Percentiles rank a stretch among this genome's conserved stretches.
Conservation (phyloP, 2,113 vertebrate species). For the Heterocephalus glaber region DNA sequence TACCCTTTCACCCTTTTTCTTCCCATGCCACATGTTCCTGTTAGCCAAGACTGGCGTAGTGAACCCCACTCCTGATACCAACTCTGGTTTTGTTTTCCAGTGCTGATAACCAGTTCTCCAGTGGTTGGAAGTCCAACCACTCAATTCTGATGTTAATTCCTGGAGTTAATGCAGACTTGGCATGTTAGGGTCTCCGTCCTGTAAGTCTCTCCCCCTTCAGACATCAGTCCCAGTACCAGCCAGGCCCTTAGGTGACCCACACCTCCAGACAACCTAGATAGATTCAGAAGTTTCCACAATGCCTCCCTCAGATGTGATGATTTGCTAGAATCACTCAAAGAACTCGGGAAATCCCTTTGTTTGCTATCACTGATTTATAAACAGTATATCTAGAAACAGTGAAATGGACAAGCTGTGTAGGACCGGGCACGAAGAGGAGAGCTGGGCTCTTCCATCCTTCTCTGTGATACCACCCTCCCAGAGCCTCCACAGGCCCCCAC, state of each 20-base stretch:
- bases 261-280: not conserved
- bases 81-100: not conserved
- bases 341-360: not conserved
- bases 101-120: not conserved
- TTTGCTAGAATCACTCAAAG: conserved; percentile 38
- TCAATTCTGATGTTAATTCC: not conserved
- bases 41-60: not conserved
- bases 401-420: not conserved
- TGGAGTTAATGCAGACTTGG: not conserved
- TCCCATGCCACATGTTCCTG: not conserved
- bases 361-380: not conserved
- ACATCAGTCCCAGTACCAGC: not conserved
- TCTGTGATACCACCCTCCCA: not conserved
- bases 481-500: not conserved
- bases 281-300: not conserved
- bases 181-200: not conserved
- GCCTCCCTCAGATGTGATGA: not conserved
- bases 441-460: not conserved
- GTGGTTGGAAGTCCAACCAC: not conserved
- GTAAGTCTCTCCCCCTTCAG: not conserved
- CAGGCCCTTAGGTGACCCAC: not conserved
- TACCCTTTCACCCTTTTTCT: not conserved
- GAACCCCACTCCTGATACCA: conserved; percentile 26
- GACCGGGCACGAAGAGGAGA: no score
- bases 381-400: not conserved